Conservation (phyloP, 2,113 vertebrate species). For the Siphamia tubifer region DNA sequence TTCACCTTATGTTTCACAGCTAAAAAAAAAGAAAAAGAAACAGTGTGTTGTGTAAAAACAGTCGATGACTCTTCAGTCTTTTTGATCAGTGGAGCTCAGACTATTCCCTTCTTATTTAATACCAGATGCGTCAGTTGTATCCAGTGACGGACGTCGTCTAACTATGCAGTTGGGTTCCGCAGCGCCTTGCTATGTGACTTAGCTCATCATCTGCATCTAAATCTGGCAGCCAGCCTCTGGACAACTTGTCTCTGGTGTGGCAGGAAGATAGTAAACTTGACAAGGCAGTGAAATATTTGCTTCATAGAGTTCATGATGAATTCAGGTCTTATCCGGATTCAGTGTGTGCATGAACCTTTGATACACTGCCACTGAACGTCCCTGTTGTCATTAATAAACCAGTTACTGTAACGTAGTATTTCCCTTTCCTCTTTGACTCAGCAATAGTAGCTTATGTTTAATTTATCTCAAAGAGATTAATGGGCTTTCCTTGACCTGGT, state of each 20-base stretch:
- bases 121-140: no score
- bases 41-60: no score
- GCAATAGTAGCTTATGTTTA: conserved; percentile 26
- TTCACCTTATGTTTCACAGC: no score
- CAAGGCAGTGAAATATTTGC: not conserved
- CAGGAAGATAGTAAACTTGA: not conserved
- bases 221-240: no score
- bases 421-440: conserved; percentile 19
- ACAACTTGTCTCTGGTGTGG: not conserved
- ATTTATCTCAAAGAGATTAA: conserved; percentile 14
- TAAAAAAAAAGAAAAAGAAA: no score
- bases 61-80: no score
- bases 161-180: no score
- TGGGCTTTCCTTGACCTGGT: not conserved
- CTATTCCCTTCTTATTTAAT: no score
- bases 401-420: conserved; percentile 4
- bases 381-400: conserved; percentile 22
- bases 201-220: no score
- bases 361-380: not conserved
- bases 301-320: not conserved
- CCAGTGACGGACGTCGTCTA: no score
- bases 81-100: no score
- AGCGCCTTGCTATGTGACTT: no score
- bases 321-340: not conserved
- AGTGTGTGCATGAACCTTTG: not conserved